A percentile compares a stretch with the other conserved stretches of the same genome.
Evolutionary conservation across 1,140 invertebrate genomes (phyloP).

Genomic region (Limonius californicus): DNA sequence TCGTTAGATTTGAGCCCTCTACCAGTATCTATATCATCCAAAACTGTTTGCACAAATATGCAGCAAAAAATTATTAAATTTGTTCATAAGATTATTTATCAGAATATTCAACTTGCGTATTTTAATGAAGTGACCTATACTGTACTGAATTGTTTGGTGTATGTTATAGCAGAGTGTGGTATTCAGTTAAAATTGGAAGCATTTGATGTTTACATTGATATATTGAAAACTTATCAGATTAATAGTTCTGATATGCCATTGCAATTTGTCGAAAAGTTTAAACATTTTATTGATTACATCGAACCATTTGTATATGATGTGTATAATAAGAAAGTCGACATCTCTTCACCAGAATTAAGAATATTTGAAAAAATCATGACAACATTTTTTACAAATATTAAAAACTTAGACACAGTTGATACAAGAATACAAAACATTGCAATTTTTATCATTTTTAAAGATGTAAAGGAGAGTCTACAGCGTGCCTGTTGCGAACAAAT

Average conservation of each 20-base stretch:
- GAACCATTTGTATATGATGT: slow-evolving; percentile 36
- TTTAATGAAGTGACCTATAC: slow-evolving; percentile 22
- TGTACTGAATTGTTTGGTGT: slow-evolving; percentile 34
- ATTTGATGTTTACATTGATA: slow-evolving; percentile 32
- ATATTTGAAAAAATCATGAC: neutral
- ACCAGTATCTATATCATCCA: slow-evolving; percentile 32
- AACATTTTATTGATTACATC: slow-evolving; percentile 29
- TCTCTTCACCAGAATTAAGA: neutral
- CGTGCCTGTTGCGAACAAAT: neutral
- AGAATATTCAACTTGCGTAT: slow-evolving; percentile 32
- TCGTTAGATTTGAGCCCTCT: slow-evolving; percentile 50
- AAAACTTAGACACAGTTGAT: neutral
- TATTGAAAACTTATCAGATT: slow-evolving; percentile 20
- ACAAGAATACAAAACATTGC: neutral
- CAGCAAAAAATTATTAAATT: slow-evolving; percentile 36
- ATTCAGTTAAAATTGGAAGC: slow-evolving; percentile 32
- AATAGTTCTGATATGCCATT: slow-evolving; percentile 24
- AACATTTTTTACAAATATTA: neutral
- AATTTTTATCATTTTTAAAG: neutral
- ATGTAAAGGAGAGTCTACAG: neutral
- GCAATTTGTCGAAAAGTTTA: slow-evolving; percentile 24
- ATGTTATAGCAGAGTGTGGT: slow-evolving; percentile 27
- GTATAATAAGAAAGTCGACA: slow-evolving; percentile 22
- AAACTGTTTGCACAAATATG: slow-evolving; percentile 26
- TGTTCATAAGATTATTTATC: slow-evolving; percentile 30